A percentile compares a stretch with the other conserved stretches of the same genome.
Conservation (phyloP, 2,888 invertebrate genomes). For the Cosmia pyralina region DNA sequence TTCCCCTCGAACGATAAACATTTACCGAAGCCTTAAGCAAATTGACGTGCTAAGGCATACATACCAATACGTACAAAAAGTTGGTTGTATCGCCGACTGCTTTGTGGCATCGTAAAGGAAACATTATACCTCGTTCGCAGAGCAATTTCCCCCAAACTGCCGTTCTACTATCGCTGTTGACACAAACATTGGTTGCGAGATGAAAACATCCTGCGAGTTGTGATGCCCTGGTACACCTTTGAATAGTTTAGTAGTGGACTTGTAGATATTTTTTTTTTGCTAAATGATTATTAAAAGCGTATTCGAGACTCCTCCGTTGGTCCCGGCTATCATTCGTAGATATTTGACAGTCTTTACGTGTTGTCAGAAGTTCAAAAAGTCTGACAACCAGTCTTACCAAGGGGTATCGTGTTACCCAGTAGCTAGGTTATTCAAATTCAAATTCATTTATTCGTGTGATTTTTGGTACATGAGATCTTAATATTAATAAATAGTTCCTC, state of each 20-base stretch:
- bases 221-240: constrained; percentile 60
- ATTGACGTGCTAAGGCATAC: constrained; percentile 39
- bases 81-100: constrained; percentile 44
- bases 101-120: constrained; percentile 59
- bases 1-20: constrained; percentile 42
- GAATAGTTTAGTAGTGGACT: constrained; percentile 62
- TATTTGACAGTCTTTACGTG: no score
- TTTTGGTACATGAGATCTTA: no score
- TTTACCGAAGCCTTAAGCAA: constrained; percentile 52
- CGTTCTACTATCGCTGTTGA: constrained; percentile 76
- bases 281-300: no score
- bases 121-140: constrained; percentile 57
- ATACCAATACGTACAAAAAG: constrained; percentile 47
- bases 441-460: no score
- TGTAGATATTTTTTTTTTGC: background rate
- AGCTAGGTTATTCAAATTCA: no score
- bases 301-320: no score
- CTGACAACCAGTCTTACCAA: no score
- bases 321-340: no score
- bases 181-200: constrained; percentile 77
- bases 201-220: constrained; percentile 80
- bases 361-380: no score
- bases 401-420: no score
- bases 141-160: constrained; percentile 63
- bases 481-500: no score